Conservation (phyloP, 2,888 invertebrate genomes). For the Orchesella flavescens region DNA sequence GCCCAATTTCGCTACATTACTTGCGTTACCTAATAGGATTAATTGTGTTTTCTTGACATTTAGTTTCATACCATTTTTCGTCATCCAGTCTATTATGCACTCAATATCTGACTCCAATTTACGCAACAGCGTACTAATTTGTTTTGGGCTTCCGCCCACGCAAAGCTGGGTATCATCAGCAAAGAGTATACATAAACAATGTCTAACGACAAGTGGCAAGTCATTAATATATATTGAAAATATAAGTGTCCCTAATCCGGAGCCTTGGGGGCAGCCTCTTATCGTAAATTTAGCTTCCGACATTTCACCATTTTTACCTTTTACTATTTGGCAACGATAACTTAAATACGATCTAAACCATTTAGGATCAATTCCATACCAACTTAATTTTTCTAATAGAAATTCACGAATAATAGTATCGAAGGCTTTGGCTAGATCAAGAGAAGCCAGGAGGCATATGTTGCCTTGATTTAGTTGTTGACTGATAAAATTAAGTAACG, state of each 20-base stretch:
- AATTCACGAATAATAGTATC: neutral
- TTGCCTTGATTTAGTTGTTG: neutral
- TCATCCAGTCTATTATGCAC: neutral
- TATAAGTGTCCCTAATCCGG: neutral
- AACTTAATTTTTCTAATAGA: conserved; percentile 9
- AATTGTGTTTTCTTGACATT: neutral
- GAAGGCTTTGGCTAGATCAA: conserved; percentile 33
- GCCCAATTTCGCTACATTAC: neutral
- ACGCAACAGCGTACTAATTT: too few relatives aligned
- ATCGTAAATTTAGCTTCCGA: neutral
- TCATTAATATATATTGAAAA: neutral
- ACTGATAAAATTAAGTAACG: neutral
- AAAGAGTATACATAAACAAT: neutral
- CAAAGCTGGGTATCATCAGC: neutral
- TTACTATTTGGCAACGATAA: conserved; percentile 9
- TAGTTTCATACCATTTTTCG: neutral
- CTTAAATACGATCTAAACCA: conserved; percentile 29
- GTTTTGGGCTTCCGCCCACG: neutral
- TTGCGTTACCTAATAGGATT: neutral
- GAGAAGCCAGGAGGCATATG: neutral
- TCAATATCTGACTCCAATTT: too few relatives aligned
- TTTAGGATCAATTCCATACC: conserved; percentile 17
- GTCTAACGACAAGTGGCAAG: neutral
- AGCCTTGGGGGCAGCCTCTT: neutral
- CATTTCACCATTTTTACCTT: neutral